These are phyloP conservation scores for Hemitrygon akajei DNA, from an alignment of 2,797 vertebrate species.

Conservation along the genomic window DNA sequence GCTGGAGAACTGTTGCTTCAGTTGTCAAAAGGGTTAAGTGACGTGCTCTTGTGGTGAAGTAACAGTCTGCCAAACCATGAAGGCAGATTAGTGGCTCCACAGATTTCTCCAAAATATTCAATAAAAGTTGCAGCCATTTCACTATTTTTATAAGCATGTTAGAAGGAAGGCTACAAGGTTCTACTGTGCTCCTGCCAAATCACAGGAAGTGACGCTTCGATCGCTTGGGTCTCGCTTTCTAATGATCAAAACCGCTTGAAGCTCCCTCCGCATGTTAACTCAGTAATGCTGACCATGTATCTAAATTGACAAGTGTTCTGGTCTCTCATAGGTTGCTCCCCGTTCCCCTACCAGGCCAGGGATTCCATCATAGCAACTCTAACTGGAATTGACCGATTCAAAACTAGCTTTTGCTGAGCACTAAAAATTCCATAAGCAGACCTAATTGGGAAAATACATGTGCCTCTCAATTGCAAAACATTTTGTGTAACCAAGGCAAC, in stretches of 20 bases:
- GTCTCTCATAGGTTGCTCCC: not conserved
- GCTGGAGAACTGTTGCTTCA: conserved; percentile 5
- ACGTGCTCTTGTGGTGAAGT: conserved; percentile 32
- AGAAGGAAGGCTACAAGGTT: conserved; percentile 30
- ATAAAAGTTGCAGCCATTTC: conserved; percentile 35
- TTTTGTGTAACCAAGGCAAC: conserved; percentile 24
- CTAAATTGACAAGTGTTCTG: conserved; percentile 1
- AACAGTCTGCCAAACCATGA: conserved; percentile 35
- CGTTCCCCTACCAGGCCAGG: not conserved
- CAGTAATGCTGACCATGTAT: not conserved
- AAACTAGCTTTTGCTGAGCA: conserved; percentile 20
- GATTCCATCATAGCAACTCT: not conserved
- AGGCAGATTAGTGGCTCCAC: conserved; percentile 36
- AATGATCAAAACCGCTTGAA: conserved; percentile 14
- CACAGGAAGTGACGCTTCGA: conserved; percentile 22
- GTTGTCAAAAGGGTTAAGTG: conserved; percentile 28
- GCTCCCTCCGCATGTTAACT: not conserved
- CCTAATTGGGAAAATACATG: not conserved
- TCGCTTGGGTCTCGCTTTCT: not conserved
- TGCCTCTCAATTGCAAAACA: conserved; percentile 5
- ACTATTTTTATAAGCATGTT: conserved; percentile 35
- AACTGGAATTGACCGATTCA: not conserved
- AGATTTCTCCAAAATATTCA: conserved; percentile 36
- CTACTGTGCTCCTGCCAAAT: conserved; percentile 32
- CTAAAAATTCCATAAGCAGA: conserved; percentile 1